Percentiles rank a stretch among this genome's conserved stretches.
Conservation (phyloP, 2,888 invertebrate species). For the Lasioglossum lativentre region DNA sequence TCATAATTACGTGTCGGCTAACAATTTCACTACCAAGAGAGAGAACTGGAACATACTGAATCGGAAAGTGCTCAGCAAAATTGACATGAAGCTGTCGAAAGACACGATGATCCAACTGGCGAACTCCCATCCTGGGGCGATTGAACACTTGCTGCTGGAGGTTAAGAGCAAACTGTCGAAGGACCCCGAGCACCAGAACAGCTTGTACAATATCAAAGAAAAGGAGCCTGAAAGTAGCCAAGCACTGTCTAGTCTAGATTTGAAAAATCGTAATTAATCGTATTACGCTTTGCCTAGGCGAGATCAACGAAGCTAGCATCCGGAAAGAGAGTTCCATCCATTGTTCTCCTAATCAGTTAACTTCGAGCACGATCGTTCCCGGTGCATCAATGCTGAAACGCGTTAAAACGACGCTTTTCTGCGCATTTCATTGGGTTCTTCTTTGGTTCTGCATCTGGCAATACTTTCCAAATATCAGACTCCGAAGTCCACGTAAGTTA, state of each 20-base stretch:
- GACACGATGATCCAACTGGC: slow-evolving; percentile 87
- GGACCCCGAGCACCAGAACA: slow-evolving; percentile 5
- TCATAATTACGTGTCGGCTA: slow-evolving; percentile 90
- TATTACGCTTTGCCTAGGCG: neutral
- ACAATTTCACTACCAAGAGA: slow-evolving; percentile 88
- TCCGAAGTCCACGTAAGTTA: slow-evolving; percentile 34
- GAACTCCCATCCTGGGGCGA: slow-evolving; percentile 86
- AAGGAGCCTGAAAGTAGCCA: slow-evolving; percentile 22
- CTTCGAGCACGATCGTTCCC: neutral
- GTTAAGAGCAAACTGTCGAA: slow-evolving; percentile 48
- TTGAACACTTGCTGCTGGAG: slow-evolving; percentile 86
- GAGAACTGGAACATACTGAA: slow-evolving; percentile 92
- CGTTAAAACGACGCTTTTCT: neutral
- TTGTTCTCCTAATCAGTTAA: neutral
- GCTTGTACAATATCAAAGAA: slow-evolving; percentile 1
- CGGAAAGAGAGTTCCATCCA: neutral
- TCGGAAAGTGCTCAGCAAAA: slow-evolving; percentile 88
- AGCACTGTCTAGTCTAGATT: neutral
- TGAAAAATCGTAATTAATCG: neutral
- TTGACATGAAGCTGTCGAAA: slow-evolving; percentile 86
- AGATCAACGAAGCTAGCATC: neutral
- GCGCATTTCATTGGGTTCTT: slow-evolving; percentile 34
- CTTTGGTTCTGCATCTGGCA: slow-evolving; percentile 46
- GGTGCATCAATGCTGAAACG: slow-evolving; percentile 19
- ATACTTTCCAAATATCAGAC: slow-evolving; percentile 5